phyloP scores from a whole-genome alignment of 2,113 vertebrate species.

The Mionectes macconnelli region DNA sequence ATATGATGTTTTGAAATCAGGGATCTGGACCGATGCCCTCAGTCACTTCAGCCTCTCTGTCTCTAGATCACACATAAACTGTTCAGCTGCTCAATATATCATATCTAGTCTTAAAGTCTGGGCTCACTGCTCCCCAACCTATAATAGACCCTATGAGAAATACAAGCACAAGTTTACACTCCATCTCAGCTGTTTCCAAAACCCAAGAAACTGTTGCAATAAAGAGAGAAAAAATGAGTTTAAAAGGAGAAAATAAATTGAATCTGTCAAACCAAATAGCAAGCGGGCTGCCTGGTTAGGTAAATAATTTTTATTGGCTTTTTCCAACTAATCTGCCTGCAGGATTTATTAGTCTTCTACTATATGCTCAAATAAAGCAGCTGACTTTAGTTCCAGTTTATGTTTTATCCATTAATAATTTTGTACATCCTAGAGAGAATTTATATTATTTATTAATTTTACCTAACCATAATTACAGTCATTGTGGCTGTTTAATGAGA shows the following conservation, averaged over 20 bases:
- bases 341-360: slow-evolving; percentile 59
- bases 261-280: slow-evolving; percentile 53
- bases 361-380: slow-evolving; percentile 59
- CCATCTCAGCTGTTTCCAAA: slow-evolving; percentile 31
- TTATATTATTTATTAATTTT: slow-evolving; percentile 68
- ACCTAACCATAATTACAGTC: slow-evolving; percentile 29
- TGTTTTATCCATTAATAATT: slow-evolving; percentile 68
- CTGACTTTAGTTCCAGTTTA: slow-evolving; percentile 55
- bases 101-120: neutral
- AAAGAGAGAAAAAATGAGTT: slow-evolving; percentile 63
- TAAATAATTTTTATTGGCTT: slow-evolving; percentile 71
- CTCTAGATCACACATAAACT: neutral
- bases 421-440: slow-evolving; percentile 50
- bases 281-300: slow-evolving; percentile 50
- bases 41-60: neutral
- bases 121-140: neutral
- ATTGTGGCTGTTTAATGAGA: slow-evolving; percentile 53
- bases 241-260: slow-evolving; percentile 71
- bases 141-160: slow-evolving; percentile 46
- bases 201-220: slow-evolving; percentile 54
- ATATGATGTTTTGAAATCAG: neutral
- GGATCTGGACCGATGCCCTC: neutral
- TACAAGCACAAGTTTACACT: slow-evolving; percentile 39
- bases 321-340: slow-evolving; percentile 41
- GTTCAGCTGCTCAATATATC: neutral